Evolutionary conservation across 2,113 vertebrate genomes (phyloP).

Genomic region (Nyctereutes procyonoides): DNA sequence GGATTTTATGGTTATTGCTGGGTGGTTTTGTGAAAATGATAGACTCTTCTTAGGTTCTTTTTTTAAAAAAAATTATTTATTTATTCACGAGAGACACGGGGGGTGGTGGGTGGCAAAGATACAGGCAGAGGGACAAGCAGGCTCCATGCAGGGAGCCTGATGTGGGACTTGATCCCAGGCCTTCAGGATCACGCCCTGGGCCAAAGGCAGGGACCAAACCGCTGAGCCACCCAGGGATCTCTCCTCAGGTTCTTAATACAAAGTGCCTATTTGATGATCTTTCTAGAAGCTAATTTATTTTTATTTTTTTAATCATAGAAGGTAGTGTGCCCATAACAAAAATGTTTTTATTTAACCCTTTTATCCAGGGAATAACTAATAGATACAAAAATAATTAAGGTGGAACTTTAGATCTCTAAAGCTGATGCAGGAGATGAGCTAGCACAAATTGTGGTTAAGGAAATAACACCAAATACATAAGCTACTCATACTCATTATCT

Average conservation of each 20-base stretch:
- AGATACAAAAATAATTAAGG: not conserved
- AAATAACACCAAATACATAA: not conserved
- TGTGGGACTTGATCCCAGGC: too few relatives aligned
- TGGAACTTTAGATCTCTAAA: not conserved
- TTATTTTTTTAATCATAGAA: constrained; percentile 1
- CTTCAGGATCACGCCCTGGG: too few relatives aligned
- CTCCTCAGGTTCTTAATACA: not conserved
- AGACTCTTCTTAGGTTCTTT: not conserved
- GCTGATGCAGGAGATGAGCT: not conserved
- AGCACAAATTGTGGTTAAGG: not conserved
- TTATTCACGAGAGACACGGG: too few relatives aligned
- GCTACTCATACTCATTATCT: not conserved
- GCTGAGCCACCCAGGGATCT: too few relatives aligned
- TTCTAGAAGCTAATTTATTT: constrained; percentile 36
- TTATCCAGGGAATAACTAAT: not conserved
- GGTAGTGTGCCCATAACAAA: not conserved
- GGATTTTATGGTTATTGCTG: constrained; percentile 21
- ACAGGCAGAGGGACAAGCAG: too few relatives aligned
- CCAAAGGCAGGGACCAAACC: too few relatives aligned
- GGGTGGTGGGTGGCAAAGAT: too few relatives aligned
- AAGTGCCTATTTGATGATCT: not conserved
- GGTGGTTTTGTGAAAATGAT: constrained; percentile 3
- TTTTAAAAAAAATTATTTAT: too few relatives aligned
- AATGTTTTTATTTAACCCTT: not conserved
- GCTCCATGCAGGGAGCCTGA: too few relatives aligned